These are phyloP conservation scores for Coelinius sp. DNA, from an alignment of 2,888 invertebrate species.

Conservation along the genomic window DNA sequence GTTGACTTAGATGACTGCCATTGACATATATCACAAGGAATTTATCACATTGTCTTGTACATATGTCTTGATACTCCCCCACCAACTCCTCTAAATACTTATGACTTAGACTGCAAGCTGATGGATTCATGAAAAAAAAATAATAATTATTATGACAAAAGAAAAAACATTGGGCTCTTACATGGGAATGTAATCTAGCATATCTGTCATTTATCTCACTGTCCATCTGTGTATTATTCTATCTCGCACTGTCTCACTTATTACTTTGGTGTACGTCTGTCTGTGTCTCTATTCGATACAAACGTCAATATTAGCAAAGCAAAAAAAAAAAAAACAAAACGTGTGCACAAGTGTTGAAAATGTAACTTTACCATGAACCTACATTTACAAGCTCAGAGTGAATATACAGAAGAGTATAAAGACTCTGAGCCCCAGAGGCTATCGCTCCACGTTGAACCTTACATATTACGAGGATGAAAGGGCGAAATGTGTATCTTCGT, in stretches of 20 bases:
- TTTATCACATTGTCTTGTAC: neutral
- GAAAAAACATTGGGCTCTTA: neutral
- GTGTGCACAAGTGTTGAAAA: slow-evolving; percentile 12
- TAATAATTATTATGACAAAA: no score
- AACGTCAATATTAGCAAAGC: slow-evolving; percentile 36
- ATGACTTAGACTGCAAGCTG: slow-evolving; percentile 13
- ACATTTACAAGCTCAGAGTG: neutral
- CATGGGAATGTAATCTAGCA: slow-evolving; percentile 18
- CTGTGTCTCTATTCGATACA: slow-evolving; percentile 55
- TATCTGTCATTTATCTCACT: slow-evolving; percentile 13
- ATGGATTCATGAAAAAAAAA: neutral
- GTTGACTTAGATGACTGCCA: neutral
- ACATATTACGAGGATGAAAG: neutral
- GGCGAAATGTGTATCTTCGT: neutral
- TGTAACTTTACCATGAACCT: neutral
- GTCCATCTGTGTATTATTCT: slow-evolving; percentile 38
- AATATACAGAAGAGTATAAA: neutral
- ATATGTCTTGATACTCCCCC: slow-evolving; percentile 27
- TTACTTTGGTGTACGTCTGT: slow-evolving; percentile 56
- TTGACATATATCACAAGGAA: neutral
- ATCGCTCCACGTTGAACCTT: neutral
- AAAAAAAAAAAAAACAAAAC: neutral
- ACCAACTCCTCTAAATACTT: slow-evolving; percentile 23
- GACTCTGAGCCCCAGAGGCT: neutral
- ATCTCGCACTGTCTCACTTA: slow-evolving; percentile 47